These are phyloP conservation scores for Aporophyla lueneburgensis DNA, from an alignment of 2,888 invertebrate species.

Conservation along the genomic window DNA sequence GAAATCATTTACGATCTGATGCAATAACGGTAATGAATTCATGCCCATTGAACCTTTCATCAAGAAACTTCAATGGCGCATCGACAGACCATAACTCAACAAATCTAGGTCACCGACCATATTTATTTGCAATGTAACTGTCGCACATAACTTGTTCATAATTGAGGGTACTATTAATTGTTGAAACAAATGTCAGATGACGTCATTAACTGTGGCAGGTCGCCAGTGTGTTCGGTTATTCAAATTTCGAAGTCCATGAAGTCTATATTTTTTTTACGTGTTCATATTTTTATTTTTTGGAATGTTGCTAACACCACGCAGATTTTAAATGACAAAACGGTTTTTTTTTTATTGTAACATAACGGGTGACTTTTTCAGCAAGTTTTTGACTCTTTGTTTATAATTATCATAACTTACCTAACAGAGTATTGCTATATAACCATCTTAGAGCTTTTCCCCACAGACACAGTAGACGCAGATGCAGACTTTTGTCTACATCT, in stretches of 20 bases:
- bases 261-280: constrained; percentile 6
- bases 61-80: constrained; percentile 20
- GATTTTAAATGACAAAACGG: neutral
- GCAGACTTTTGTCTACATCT: too few relatives aligned
- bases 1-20: neutral
- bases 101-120: constrained; percentile 43
- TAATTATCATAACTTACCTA: neutral
- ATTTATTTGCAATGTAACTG: constrained; percentile 41
- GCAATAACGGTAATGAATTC: constrained; percentile 11
- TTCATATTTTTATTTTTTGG: neutral
- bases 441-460: too few relatives aligned
- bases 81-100: constrained; percentile 10
- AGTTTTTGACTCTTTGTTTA: neutral
- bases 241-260: constrained; percentile 24
- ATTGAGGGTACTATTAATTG: constrained; percentile 43
- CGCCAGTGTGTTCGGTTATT: constrained; percentile 42
- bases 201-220: constrained; percentile 35
- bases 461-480: too few relatives aligned
- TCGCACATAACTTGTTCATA: constrained; percentile 32
- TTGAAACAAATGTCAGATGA: constrained; percentile 53
- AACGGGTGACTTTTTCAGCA: neutral
- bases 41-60: neutral
- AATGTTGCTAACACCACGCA: neutral
- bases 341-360: too few relatives aligned
- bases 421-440: neutral